Evolutionary conservation across 30 jellyfish, hydroid and myxozoan species (phyloP).

Genomic region (Aurelia sp.): DNA sequence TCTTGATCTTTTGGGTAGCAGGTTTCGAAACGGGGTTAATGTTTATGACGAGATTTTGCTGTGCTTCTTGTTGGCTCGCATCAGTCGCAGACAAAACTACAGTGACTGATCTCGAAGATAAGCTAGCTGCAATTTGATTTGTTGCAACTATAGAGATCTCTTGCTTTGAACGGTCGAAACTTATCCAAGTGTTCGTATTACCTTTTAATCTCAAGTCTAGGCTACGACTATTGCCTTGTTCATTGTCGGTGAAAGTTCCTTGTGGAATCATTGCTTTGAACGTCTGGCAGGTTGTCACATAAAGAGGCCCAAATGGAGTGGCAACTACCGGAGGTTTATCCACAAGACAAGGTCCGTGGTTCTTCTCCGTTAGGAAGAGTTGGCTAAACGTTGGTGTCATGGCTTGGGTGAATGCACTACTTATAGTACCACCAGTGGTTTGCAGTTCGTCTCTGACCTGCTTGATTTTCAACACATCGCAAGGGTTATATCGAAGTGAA

Average conservation of each 20-base stretch:
- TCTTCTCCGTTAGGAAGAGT: slow-evolving; percentile 32
- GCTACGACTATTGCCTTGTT: slow-evolving; percentile 83
- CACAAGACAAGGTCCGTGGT: slow-evolving; percentile 73
- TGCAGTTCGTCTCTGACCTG: slow-evolving; percentile 44
- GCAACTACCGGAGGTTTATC: slow-evolving; percentile 70
- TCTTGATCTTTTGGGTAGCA: slow-evolving; percentile 48
- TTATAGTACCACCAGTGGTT: slow-evolving; percentile 14
- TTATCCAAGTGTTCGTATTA: slow-evolving; percentile 60
- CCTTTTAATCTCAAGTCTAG: slow-evolving; percentile 37
- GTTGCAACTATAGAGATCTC: slow-evolving; percentile 54
- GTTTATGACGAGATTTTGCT: slow-evolving; percentile 22
- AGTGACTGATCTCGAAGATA: slow-evolving; percentile 12
- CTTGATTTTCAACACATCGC: slow-evolving; percentile 63
- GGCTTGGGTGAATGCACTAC: slow-evolving; percentile 24
- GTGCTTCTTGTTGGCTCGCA: slow-evolving; percentile 33
- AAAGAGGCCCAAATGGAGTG: slow-evolving; percentile 63
- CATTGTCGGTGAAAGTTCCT: slow-evolving; percentile 74
- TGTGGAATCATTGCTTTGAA: slow-evolving; percentile 66
- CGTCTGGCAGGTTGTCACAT: slow-evolving; percentile 67
- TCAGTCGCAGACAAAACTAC: slow-evolving; percentile 77
- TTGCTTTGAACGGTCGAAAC: slow-evolving; percentile 64
- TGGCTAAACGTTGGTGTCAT: slow-evolving; percentile 71
- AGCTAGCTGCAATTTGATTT: slow-evolving; percentile 47
- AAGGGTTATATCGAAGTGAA: slow-evolving; percentile 72
- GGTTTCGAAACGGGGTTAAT: slow-evolving; percentile 13